Evolutionary conservation across 2,113 vertebrate species (phyloP).

Genomic region (Daboia siamensis): DNA sequence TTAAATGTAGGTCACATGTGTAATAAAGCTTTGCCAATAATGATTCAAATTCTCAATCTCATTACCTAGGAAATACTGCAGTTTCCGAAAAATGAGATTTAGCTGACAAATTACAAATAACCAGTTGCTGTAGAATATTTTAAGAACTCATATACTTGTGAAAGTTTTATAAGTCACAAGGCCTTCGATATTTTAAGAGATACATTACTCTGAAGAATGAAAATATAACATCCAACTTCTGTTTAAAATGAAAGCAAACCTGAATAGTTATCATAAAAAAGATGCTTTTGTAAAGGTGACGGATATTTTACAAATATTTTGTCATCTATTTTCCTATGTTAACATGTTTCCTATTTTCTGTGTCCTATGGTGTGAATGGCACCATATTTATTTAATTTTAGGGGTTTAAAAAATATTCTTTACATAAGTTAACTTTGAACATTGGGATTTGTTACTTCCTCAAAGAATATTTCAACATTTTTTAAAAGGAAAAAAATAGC

Average conservation of each 20-base stretch:
- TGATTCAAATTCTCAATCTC: slow-evolving; percentile 13
- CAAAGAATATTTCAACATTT: slow-evolving; percentile 37
- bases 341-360: slow-evolving; percentile 47
- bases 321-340: slow-evolving; percentile 50
- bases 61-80: slow-evolving; percentile 35
- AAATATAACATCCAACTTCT: slow-evolving; percentile 9
- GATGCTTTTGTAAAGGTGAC: slow-evolving; percentile 45
- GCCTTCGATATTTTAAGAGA: not conserved
- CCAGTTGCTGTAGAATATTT: slow-evolving; percentile 11
- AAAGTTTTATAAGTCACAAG: not conserved
- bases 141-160: not conserved
- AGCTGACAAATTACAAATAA: not conserved
- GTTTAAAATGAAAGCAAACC: not conserved
- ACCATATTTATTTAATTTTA: slow-evolving; percentile 44
- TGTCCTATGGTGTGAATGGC: slow-evolving; percentile 47
- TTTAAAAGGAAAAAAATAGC: not conserved
- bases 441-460: slow-evolving; percentile 33
- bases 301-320: slow-evolving; percentile 54
- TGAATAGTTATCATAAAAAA: slow-evolving; percentile 6
- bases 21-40: not conserved
- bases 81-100: slow-evolving; percentile 27
- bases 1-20: not conserved
- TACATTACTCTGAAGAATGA: slow-evolving; percentile 29
- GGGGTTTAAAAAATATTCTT: slow-evolving; percentile 37
- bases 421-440: slow-evolving; percentile 52